Percentiles rank a stretch among this genome's conserved stretches.
Evolutionary conservation across 2,113 vertebrate genomes (phyloP).

Genomic region (Baryphthengus martii): DNA sequence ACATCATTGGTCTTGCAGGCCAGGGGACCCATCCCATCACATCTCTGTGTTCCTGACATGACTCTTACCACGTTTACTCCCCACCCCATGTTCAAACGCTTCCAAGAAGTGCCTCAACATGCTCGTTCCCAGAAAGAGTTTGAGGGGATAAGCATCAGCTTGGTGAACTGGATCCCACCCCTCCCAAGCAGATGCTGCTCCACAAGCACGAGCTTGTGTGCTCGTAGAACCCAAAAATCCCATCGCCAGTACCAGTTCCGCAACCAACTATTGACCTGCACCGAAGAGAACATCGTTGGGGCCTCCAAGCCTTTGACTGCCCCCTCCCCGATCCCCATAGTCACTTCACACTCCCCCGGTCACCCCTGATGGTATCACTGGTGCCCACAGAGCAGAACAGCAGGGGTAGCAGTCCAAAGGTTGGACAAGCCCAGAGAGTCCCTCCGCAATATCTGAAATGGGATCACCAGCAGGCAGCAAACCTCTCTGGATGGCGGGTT

Average conservation of each 20-base stretch:
- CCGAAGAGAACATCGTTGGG: background rate
- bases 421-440: too few relatives aligned
- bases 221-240: too few relatives aligned
- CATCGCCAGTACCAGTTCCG: background rate
- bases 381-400: background rate
- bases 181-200: background rate
- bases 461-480: background rate
- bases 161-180: background rate
- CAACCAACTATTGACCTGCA: background rate
- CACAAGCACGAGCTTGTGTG: rapidly evolving
- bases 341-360: background rate
- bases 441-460: background rate
- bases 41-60: background rate
- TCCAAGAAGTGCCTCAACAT: background rate
- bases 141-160: background rate
- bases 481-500: background rate
- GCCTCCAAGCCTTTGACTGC: background rate
- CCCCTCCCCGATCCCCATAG: background rate
- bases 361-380: background rate
- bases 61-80: rapidly evolving
- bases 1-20: background rate
- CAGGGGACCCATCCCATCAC: background rate
- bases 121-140: background rate
- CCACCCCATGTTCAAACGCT: background rate
- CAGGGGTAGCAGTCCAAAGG: too few relatives aligned